phyloP scores from a whole-genome alignment of 2,888 invertebrate species.

The Phragmatobia fuliginosa region DNA sequence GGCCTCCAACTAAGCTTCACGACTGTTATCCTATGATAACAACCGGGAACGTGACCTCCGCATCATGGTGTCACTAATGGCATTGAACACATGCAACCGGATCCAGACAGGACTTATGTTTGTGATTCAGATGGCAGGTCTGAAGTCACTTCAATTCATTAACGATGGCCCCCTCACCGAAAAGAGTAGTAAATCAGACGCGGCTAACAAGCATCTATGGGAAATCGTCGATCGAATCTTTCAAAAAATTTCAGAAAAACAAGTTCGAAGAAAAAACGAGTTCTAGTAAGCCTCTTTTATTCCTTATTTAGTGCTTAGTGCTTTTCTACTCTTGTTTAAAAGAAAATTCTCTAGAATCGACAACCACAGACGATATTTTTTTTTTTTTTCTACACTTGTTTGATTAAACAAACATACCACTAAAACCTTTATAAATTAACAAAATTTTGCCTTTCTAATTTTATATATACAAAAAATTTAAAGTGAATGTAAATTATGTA shows the following conservation, averaged over 20 bases:
- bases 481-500: too few species aligned
- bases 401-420: too few species aligned
- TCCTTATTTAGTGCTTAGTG: neutral
- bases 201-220: constrained; percentile 4
- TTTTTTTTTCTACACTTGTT: too few species aligned
- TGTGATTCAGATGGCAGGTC: constrained; percentile 10
- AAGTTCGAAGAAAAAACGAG: neutral
- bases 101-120: constrained; percentile 9
- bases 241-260: neutral
- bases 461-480: neutral
- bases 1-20: too few species aligned
- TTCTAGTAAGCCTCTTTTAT: neutral
- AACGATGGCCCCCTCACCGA: neutral
- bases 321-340: neutral
- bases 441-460: neutral
- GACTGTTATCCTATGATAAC: too few species aligned
- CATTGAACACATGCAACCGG: neutral
- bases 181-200: neutral
- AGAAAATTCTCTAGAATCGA: neutral
- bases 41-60: too few species aligned
- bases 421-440: too few species aligned
- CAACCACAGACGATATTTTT: too few species aligned
- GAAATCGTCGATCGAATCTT: constrained; percentile 2
- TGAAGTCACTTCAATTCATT: constrained; percentile 16
- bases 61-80: too few species aligned